Conservation (phyloP, 2,113 vertebrate genomes). For the Sorex araneus region DNA sequence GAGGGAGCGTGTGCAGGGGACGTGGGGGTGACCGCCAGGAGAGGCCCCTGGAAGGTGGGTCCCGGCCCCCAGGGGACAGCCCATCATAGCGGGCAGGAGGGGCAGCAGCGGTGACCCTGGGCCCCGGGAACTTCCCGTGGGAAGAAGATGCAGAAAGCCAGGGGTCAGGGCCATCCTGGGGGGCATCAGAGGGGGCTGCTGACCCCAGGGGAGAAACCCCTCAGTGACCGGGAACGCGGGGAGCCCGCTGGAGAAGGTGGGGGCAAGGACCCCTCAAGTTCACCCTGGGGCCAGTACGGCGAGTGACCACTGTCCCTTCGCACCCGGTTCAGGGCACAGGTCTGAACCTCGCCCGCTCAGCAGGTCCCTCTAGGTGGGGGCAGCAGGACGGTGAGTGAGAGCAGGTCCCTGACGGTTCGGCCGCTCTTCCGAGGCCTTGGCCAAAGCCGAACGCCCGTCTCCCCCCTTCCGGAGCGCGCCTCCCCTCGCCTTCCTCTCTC, state of each 20-base stretch:
- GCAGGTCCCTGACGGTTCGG: not conserved
- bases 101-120: too few relatives aligned
- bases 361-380: not conserved
- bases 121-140: too few relatives aligned
- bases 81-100: too few relatives aligned
- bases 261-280: not conserved
- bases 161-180: too few relatives aligned
- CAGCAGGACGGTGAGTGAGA: not conserved
- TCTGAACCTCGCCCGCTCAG: not conserved
- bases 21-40: too few relatives aligned
- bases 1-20: too few relatives aligned
- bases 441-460: not conserved
- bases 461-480: conserved; percentile 38
- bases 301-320: not conserved
- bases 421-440: conserved; percentile 71
- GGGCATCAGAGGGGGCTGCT: not conserved
- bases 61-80: too few relatives aligned
- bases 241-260: not conserved
- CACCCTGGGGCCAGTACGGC: not conserved
- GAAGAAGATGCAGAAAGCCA: too few relatives aligned
- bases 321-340: fast-evolving
- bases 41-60: too few relatives aligned
- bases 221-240: not conserved
- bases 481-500: conserved; percentile 27
- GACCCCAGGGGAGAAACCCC: not conserved